A percentile compares a stretch with the other conserved stretches of the same genome.
Evolutionary conservation across 2,113 vertebrate species (phyloP).

Genomic region (Corythaixoides concolor): DNA sequence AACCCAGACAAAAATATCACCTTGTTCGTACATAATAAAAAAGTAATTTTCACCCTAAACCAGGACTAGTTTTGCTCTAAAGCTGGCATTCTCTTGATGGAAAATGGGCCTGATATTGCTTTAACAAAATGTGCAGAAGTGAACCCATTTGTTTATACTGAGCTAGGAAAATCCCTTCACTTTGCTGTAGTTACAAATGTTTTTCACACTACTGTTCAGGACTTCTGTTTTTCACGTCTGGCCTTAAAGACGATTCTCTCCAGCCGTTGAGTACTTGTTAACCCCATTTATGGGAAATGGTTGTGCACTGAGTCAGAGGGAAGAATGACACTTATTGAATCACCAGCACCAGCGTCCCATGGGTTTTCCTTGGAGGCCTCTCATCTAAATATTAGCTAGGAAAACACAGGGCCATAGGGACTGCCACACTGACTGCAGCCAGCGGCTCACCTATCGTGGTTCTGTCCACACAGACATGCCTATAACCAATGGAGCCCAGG

Average conservation of each 20-base stretch:
- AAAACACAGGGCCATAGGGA: slow-evolving; percentile 6
- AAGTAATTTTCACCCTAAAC: slow-evolving; percentile 46
- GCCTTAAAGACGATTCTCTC: background rate
- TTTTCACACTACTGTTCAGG: slow-evolving; percentile 54
- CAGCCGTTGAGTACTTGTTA: slow-evolving; percentile 14
- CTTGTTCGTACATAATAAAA: slow-evolving; percentile 63
- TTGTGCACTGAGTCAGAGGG: slow-evolving; percentile 44
- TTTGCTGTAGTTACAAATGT: slow-evolving; percentile 56
- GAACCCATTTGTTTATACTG: slow-evolving; percentile 12
- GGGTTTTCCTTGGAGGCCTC: slow-evolving; percentile 53
- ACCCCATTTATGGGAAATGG: slow-evolving; percentile 43
- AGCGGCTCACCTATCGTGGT: background rate
- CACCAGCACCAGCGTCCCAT: slow-evolving; percentile 5
- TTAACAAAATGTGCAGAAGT: slow-evolving; percentile 31
- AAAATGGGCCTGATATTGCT: slow-evolving; percentile 25
- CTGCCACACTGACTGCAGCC: rapidly evolving
- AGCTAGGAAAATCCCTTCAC: slow-evolving; percentile 50
- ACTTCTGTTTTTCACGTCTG: slow-evolving; percentile 49
- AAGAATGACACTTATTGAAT: slow-evolving; percentile 63
- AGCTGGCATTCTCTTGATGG: background rate
- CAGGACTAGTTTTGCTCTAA: slow-evolving; percentile 12
- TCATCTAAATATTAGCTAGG: slow-evolving; percentile 54
- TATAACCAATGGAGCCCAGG: background rate
- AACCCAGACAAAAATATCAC: slow-evolving; percentile 45
- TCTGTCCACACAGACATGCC: background rate